Evolutionary conservation across 2,113 vertebrate species (phyloP).

Genomic region (Forbesichthys papilliferus): DNA sequence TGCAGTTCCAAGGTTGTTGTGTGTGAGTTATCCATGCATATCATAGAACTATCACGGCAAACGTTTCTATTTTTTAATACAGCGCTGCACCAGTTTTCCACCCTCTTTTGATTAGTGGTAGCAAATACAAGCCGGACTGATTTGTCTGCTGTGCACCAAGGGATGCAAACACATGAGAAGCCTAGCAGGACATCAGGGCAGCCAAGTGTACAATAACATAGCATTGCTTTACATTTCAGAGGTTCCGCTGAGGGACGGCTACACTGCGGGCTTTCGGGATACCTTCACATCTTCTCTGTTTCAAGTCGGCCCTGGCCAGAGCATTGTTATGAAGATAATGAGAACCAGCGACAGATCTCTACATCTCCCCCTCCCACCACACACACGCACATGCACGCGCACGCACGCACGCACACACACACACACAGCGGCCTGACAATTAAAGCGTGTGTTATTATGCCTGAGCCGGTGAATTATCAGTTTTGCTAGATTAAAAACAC

Average conservation of each 20-base stretch:
- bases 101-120: constrained; percentile 77
- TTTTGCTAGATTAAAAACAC: constrained; percentile 63
- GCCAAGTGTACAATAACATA: constrained; percentile 69
- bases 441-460: constrained; percentile 71
- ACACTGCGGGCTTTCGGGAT: constrained; percentile 71
- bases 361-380: constrained; percentile 14
- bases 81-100: constrained; percentile 25
- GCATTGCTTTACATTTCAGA: constrained; percentile 83
- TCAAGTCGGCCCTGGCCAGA: constrained; percentile 71
- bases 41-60: constrained; percentile 40
- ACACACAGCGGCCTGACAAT: constrained; percentile 70
- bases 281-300: constrained; percentile 76
- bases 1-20: constrained; percentile 52
- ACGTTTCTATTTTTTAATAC: constrained; percentile 25
- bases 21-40: constrained; percentile 48
- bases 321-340: constrained; percentile 83
- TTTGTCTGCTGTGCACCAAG: constrained; percentile 65
- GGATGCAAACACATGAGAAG: constrained; percentile 74
- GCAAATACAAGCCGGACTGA: constrained; percentile 62
- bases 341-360: constrained; percentile 77
- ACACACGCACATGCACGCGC: constrained; percentile 6
- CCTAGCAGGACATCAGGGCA: constrained; percentile 72
- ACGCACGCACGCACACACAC: neutral
- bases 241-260: constrained; percentile 64
- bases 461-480: constrained; percentile 64